Evolutionary conservation across 2,113 vertebrate genomes (phyloP), one percentile per base, ranked within the genome.

Genomic region (Tinamus guttatus): DNA sequence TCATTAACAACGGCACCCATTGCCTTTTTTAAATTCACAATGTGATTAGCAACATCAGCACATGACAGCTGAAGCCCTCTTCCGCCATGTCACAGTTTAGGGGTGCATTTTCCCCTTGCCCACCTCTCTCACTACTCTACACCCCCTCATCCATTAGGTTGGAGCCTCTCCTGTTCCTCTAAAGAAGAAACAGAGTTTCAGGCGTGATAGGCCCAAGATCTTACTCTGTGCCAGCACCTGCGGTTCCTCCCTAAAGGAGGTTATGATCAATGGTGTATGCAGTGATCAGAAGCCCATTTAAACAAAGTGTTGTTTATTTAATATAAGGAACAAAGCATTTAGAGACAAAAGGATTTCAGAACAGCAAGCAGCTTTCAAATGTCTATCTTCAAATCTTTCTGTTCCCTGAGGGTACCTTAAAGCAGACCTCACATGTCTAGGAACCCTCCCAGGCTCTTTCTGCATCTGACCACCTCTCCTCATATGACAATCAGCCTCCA

Each of bases 251-350:
- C 69, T 40, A 65, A 30, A 83, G 90, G 47, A 70, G 85, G 52
- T 64, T 70, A n/a, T 47, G 64, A 90, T 87, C 92, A 56, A 19
- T 84, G 87, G n/a, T 3, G 3, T 85, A 60, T 32, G 28, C 30
- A 59, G 54, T 64, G 92, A 96, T 95, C 85, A 83, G 90, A 91
- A 94, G 80, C 40, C 9, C 77, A 47, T 89, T 91, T 47, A 70
- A 93, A 40, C 43, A 81, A 96, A 85, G 67, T 52, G 13, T 21
- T 93, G 76, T 81, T 95, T 93, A 81, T 88, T 91, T 81, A 86
- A 43, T 54, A 28, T 30, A 11, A 47, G 38, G 56, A 93, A 82
- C 59, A 95, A 94, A 93, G 32, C 0, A 0, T 77, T 77, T 70
- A 47, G 80, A 93, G 64, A 76, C 82, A 86, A 93, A 88, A 83